A percentile compares a stretch with the other conserved stretches of the same genome.
phyloP scores from a whole-genome alignment of 2,888 invertebrate species.

The Diarsia rubi region DNA sequence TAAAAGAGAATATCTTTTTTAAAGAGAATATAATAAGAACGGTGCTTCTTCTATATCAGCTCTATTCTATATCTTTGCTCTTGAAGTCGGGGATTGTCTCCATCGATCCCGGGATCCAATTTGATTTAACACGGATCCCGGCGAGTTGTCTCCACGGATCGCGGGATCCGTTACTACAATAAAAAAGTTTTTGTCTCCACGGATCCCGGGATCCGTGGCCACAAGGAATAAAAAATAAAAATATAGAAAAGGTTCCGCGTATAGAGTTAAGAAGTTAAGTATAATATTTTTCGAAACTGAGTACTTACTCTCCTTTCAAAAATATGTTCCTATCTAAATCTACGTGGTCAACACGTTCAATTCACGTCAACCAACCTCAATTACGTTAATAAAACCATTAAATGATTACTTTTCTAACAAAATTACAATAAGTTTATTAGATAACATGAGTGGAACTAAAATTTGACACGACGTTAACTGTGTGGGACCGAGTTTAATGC shows the following conservation, averaged over 20 bases:
- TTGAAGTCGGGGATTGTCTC: too few relatives aligned
- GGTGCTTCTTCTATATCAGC: not conserved
- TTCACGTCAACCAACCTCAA: constrained; percentile 4
- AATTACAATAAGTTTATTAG: constrained; percentile 62
- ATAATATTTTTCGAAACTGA: too few relatives aligned
- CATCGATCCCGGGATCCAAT: too few relatives aligned
- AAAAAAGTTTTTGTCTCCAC: too few relatives aligned
- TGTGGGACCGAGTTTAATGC: constrained; percentile 73
- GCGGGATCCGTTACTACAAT: too few relatives aligned
- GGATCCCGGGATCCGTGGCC: too few relatives aligned
- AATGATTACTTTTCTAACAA: constrained; percentile 39
- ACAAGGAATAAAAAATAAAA: too few relatives aligned
- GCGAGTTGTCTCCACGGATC: too few relatives aligned
- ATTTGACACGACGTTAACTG: constrained; percentile 63
- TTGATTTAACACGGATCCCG: too few relatives aligned
- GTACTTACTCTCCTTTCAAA: not conserved
- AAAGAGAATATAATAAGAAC: not conserved
- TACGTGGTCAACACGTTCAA: not conserved
- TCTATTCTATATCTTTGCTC: not conserved
- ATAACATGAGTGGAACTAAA: constrained; percentile 60
- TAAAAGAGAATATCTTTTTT: too few relatives aligned
- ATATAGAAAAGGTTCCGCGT: too few relatives aligned
- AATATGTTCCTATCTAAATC: not conserved
- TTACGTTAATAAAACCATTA: constrained; percentile 51
- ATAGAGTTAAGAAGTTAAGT: too few relatives aligned